Evolutionary conservation across 2,113 vertebrate species (phyloP), one percentile per base, ranked within the genome.

Genomic region (Trinectes maculatus): DNA sequence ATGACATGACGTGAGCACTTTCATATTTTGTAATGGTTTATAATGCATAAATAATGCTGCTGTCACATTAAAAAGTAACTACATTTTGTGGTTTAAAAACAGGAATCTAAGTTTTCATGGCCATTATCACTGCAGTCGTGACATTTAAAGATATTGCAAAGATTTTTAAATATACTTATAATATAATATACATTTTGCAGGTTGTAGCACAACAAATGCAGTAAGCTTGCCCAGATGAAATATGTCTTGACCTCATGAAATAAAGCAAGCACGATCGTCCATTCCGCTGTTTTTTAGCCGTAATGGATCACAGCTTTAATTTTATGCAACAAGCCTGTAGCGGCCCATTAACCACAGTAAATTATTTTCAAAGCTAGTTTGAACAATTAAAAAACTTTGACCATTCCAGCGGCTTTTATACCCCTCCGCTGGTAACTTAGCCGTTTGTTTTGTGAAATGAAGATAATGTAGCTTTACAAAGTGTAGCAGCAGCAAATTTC

Each of bases 271-370:
- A 52, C 60, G 86, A 86, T 77, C 74, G 85, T 63, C 67, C 36
- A 56, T 77, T 87, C 81, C 81, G 63, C 75, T 84, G 58, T 61
- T 77, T 72, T 75, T 71, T 39, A 10, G 54, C 24, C 1, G 58
- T 78, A 89, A 90, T 82, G 63, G 79, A 89, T 89, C 65, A 59
- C 52, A 29, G 5, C 77, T 74, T 86, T 89, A 90, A 86, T 87
- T 85, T 74, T 49, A 75, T 79, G 79, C 81, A 88, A 85, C 81
- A 85, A 59, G 79, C 71, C 77, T 39, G 61, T 75, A 77, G 74
- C 54, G 86, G 83, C 11, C 57, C 86, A 87, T 90, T 89, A 89
- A 88, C 56, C 86, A 74, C 71, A 48, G 70, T 87, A 80, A 82
- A 90, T 89, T 55, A 84, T 89, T 79, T 86, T 74, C 71, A 37